Conservation (phyloP, 2,113 vertebrate genomes). For the Megalops atlanticus region DNA sequence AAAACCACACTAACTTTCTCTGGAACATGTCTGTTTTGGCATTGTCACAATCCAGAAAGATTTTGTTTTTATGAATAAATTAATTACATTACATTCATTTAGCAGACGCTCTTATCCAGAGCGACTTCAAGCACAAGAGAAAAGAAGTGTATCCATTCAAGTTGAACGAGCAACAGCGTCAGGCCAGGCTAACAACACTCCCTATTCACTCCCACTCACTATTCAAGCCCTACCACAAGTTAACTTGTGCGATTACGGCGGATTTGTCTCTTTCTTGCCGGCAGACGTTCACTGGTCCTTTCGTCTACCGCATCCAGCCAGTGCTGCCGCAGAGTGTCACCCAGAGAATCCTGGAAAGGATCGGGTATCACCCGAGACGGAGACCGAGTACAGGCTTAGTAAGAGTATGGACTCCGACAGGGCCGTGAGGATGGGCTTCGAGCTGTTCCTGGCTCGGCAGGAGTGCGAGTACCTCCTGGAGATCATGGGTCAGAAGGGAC, state of each 20-base stretch:
- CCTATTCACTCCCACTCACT: too few species aligned
- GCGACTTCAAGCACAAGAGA: too few species aligned
- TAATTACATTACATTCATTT: slow-evolving; percentile 6
- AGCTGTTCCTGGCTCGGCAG: slow-evolving; percentile 79
- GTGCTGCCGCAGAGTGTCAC: slow-evolving; percentile 65
- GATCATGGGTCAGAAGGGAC: slow-evolving; percentile 57
- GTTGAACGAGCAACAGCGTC: too few species aligned
- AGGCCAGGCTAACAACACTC: too few species aligned
- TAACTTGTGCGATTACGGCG: too few species aligned
- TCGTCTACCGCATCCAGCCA: slow-evolving; percentile 78
- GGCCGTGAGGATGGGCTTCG: slow-evolving; percentile 70
- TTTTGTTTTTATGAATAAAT: not conserved
- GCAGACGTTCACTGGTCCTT: slow-evolving; percentile 82
- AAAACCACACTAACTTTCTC: not conserved
- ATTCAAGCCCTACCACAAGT: too few species aligned
- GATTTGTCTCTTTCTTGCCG: slow-evolving; percentile 41
- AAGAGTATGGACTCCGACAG: slow-evolving; percentile 59
- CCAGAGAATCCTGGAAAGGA: slow-evolving; percentile 68
- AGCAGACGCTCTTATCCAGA: too few species aligned
- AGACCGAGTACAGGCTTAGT: slow-evolving; percentile 72
- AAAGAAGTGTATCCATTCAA: too few species aligned
- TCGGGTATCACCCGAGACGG: slow-evolving; percentile 73
- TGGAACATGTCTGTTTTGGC: not conserved
- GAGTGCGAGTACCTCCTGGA: slow-evolving; percentile 70
- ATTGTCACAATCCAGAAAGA: not conserved